A percentile compares a stretch with the other conserved stretches of the same genome.
These are phyloP conservation scores for Synaphobranchus kaupii DNA, from an alignment of 2,797 vertebrate species.

Conservation along the genomic window DNA sequence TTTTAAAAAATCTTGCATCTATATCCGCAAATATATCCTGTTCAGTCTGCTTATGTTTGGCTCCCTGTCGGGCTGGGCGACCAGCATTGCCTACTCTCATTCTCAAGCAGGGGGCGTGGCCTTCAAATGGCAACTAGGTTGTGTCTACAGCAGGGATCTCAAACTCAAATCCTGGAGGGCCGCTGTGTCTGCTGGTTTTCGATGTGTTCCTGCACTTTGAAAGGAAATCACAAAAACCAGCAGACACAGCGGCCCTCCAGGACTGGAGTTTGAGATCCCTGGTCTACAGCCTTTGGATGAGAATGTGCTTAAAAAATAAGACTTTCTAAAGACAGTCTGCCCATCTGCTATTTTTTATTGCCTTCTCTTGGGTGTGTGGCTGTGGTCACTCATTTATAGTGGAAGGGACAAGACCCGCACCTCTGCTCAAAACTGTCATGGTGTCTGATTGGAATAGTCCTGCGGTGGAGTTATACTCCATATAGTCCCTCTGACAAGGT, in stretches of 20 bases:
- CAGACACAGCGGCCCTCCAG: too few relatives aligned
- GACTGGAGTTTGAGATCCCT: too few relatives aligned
- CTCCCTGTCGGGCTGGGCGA: too few relatives aligned
- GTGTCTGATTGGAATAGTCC: conserved; percentile 15
- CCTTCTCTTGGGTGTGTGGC: background rate
- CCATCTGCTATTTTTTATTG: background rate
- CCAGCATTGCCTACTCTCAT: background rate
- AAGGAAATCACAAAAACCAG: too few relatives aligned
- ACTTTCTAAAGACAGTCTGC: background rate
- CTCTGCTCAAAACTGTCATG: background rate
- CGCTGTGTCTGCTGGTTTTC: too few relatives aligned
- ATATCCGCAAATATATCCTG: background rate
- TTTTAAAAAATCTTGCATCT: background rate
- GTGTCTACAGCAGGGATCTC: too few relatives aligned
- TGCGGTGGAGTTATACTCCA: background rate
- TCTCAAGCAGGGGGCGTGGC: background rate
- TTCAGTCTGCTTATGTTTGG: background rate
- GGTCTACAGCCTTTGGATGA: background rate
- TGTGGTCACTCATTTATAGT: background rate
- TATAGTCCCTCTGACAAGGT: background rate
- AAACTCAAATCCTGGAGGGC: too few relatives aligned
- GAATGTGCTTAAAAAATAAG: conserved; percentile 2
- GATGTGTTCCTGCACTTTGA: too few relatives aligned
- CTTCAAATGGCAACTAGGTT: background rate
- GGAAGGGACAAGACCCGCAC: background rate